Evolutionary conservation across 2,113 vertebrate genomes (phyloP).

Genomic region (Megaceryle torquata): DNA sequence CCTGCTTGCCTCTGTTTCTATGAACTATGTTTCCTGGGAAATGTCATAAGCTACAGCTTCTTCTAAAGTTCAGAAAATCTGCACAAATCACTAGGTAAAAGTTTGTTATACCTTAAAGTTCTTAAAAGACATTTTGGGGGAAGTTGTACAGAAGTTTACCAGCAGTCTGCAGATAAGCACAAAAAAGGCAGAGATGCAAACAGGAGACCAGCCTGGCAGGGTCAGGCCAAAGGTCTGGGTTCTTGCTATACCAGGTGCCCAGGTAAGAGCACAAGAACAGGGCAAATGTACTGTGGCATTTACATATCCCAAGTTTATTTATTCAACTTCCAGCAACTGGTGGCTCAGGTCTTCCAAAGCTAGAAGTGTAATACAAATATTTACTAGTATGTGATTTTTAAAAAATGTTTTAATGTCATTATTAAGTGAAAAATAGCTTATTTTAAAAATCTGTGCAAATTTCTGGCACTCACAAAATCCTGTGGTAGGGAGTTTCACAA

Average conservation of each 20-base stretch:
- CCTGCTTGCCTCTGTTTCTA: neutral
- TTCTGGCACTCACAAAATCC: neutral
- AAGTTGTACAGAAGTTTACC: slow-evolving; percentile 7
- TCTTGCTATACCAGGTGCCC: slow-evolving; percentile 27
- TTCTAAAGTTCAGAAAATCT: neutral
- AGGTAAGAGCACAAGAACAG: slow-evolving; percentile 37
- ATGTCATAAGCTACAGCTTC: neutral
- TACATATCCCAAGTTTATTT: neutral
- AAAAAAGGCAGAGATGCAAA: slow-evolving; percentile 32
- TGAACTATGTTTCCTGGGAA: neutral
- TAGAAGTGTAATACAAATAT: neutral
- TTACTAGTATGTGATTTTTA: neutral
- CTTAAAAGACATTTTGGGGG: neutral
- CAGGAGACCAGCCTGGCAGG: neutral
- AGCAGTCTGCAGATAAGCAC: slow-evolving; percentile 16
- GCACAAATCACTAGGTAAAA: slow-evolving; percentile 13
- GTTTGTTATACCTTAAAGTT: slow-evolving; percentile 8
- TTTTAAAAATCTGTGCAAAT: neutral
- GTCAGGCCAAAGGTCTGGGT: slow-evolving; percentile 54
- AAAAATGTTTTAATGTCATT: neutral
- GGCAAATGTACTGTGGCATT: neutral
- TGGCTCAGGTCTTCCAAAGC: neutral
- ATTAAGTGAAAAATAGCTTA: neutral
- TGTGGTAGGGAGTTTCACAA: neutral
- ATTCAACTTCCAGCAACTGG: neutral